phyloP scores from a whole-genome alignment of 2,797 vertebrate species.

The Dicrostonyx torquatus region DNA sequence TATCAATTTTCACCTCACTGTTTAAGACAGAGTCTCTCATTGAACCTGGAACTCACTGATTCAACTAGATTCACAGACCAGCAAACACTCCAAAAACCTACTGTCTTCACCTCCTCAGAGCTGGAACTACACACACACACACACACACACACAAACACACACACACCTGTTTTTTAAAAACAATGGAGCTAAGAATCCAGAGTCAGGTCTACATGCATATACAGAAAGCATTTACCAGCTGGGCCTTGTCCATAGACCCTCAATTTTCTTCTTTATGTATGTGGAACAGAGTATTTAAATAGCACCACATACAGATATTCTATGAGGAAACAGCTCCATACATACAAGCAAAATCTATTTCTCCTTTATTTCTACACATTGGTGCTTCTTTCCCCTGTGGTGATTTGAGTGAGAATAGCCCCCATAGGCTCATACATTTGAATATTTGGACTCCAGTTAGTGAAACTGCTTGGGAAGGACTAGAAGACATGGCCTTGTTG shows the following conservation, averaged over 20 bases:
- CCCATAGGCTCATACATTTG: neutral
- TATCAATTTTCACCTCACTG: neutral
- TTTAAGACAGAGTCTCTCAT: neutral
- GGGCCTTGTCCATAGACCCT: neutral
- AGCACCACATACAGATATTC: neutral
- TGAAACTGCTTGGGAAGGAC: neutral
- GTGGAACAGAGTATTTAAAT: neutral
- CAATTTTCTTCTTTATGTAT: conserved; percentile 4
- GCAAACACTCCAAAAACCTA: neutral
- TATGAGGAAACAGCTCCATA: neutral
- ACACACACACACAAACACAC: neutral
- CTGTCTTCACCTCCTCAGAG: neutral
- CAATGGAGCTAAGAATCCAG: neutral
- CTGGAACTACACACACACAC: neutral
- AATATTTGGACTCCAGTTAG: neutral
- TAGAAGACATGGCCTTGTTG: neutral
- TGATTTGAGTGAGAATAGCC: too few species aligned
- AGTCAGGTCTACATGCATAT: neutral
- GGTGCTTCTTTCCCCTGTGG: neutral
- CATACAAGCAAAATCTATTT: neutral
- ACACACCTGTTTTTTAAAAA: neutral
- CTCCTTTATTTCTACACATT: conserved; percentile 10
- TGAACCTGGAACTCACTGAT: neutral
- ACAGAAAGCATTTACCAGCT: neutral
- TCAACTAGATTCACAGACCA: too few species aligned